phyloP scores from a whole-genome alignment of 1,140 invertebrate genomes.

The Zophobas morio region DNA sequence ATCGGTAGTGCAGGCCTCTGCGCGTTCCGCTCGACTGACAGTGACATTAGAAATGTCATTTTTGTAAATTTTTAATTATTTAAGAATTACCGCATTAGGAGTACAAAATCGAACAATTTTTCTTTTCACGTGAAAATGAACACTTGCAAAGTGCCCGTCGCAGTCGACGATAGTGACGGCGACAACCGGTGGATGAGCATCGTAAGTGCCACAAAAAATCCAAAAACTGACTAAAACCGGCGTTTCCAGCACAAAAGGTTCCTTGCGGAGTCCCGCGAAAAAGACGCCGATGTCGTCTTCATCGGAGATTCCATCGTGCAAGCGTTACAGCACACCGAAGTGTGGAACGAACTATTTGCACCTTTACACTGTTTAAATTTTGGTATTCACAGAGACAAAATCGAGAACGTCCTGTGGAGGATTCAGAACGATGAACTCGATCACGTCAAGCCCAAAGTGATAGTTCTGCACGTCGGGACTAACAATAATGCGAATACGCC shows the following conservation, averaged over 20 bases:
- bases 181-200: slow-evolving; percentile 67
- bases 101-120: not conserved
- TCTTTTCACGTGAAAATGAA: slow-evolving; percentile 61
- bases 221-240: slow-evolving; percentile 22
- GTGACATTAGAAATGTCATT: slow-evolving; percentile 32
- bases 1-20: slow-evolving; percentile 11
- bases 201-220: slow-evolving; percentile 57
- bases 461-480: slow-evolving; percentile 86
- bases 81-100: slow-evolving; percentile 6
- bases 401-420: slow-evolving; percentile 91
- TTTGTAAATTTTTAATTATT: slow-evolving; percentile 40
- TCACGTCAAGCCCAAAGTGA: slow-evolving; percentile 88
- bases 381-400: slow-evolving; percentile 89
- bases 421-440: slow-evolving; percentile 91
- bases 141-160: slow-evolving; percentile 60
- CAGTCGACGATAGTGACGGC: slow-evolving; percentile 65
- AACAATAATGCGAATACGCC: slow-evolving; percentile 86
- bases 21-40: slow-evolving; percentile 1
- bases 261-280: slow-evolving; percentile 84
- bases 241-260: slow-evolving; percentile 85
- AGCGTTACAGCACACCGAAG: slow-evolving; percentile 82
- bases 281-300: slow-evolving; percentile 93
- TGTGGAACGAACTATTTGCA: slow-evolving; percentile 90
- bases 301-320: slow-evolving; percentile 90
- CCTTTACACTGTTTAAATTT: slow-evolving; percentile 92